Base-by-base conservation (phyloP, 2,797 vertebrate species). In the Pogonophryne albipinna region DNA sequence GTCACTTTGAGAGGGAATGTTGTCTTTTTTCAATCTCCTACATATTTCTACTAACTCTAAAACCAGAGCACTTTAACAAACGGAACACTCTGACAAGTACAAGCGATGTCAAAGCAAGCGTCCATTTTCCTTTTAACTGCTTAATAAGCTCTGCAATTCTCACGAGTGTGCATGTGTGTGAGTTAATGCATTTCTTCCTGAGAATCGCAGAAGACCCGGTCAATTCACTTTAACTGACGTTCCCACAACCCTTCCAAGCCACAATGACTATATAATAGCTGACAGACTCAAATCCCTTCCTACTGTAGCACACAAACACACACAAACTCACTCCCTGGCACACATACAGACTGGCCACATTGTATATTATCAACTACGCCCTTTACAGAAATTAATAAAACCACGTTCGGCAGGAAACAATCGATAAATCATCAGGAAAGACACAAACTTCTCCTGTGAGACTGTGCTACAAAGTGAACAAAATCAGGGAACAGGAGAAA, bases 181-280 rank as follows among this genome's bases (percentile, higher is more conserved):
- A 53, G 27, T 86, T 59, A 77, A 76, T 87, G 75, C 53, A 74
- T 89, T 90, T 91, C 83, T 91, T 88, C 72, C 78, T 49, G 75
- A 82, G 62, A 51, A 77, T 56, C 27, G 58, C 79, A 84, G 69
- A 91, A 78, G 69, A 83, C 51, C 79, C 49, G 57, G 85, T 91
- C 90, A 91, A 51, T 77, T 73, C 44, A 56, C 78, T 86, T 74
- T 58, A 67, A 76, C 81, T 78, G 76, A 76, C 10, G 42, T 85
- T 90, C 79, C 80, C 87, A 84, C 85, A 69, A 66, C 69, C 63
- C 87, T 83, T 80, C 75, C 87, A 85, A 84, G 51, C 84, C 88
- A 87, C 84, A 89, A 88, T 88, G 71, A 66, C 81, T 74, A 87
- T 91, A 91, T 93, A 91, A 90, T 89, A 87, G 74, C 80, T 72